Evolutionary conservation across 2,113 vertebrate genomes (phyloP).

Genomic region (Typhlomys cinereus): DNA sequence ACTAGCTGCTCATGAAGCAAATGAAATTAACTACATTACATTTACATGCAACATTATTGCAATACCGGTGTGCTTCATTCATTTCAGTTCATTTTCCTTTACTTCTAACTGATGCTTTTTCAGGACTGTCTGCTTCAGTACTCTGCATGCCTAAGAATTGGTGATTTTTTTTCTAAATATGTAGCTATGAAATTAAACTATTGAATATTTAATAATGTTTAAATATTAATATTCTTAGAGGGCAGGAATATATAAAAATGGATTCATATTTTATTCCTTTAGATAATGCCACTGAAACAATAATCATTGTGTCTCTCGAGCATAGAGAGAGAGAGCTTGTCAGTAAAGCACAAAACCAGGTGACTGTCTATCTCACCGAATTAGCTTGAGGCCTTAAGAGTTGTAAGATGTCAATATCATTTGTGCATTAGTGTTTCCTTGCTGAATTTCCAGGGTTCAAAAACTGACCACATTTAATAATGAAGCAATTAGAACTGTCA

Average conservation of each 20-base stretch:
- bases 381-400: constrained; percentile 17
- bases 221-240: constrained; percentile 80
- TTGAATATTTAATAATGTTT: constrained; percentile 79
- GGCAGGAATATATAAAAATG: constrained; percentile 77
- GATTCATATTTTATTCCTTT: constrained; percentile 80
- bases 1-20: constrained; percentile 11
- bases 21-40: constrained; percentile 49
- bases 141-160: constrained; percentile 24
- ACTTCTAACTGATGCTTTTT: neutral
- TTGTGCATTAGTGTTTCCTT: neutral
- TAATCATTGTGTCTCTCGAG: constrained; percentile 67
- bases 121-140: constrained; percentile 50
- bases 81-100: constrained; percentile 51
- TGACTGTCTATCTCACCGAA: constrained; percentile 34
- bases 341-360: neutral
- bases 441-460: constrained; percentile 7
- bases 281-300: constrained; percentile 72
- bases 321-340: constrained; percentile 47
- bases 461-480: constrained; percentile 14
- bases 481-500: neutral
- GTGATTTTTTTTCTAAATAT: constrained; percentile 74
- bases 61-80: neutral
- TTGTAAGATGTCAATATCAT: neutral
- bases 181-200: constrained; percentile 76
- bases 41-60: constrained; percentile 35